These are phyloP conservation scores for Indicator indicator DNA, from an alignment of 2,113 vertebrate species.

Conservation along the genomic window DNA sequence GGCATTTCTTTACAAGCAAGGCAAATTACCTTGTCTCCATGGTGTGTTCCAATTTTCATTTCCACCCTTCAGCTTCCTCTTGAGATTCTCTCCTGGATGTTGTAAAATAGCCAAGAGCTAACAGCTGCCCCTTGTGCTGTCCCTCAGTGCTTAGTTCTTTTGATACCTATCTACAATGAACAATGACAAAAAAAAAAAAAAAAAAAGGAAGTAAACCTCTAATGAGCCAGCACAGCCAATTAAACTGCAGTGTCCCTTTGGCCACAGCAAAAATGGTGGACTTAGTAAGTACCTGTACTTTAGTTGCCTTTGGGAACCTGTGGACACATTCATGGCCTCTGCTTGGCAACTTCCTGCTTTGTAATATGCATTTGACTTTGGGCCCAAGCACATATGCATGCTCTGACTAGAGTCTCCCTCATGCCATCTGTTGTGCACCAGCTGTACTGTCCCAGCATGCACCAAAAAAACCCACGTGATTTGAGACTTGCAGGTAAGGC, in stretches of 20 bases:
- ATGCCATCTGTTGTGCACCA: slow-evolving; percentile 44
- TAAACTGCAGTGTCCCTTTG: neutral
- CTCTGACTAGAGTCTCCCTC: too few species aligned
- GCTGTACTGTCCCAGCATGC: slow-evolving; percentile 17
- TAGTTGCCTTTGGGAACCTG: neutral
- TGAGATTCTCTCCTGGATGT: neutral
- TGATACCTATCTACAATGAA: neutral
- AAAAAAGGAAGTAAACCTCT: neutral
- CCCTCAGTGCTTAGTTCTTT: neutral
- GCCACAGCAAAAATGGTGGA: neutral
- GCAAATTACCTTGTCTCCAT: neutral
- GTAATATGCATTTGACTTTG: neutral
- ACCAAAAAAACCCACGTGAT: neutral
- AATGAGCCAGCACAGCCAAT: neutral
- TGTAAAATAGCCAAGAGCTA: neutral
- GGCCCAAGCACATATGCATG: neutral
- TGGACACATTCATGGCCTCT: neutral
- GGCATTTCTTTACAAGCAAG: neutral
- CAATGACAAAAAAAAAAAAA: neutral
- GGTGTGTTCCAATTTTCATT: neutral
- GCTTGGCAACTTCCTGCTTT: neutral
- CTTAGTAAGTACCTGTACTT: neutral
- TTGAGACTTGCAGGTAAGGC: slow-evolving; percentile 32
- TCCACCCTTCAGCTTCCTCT: neutral
- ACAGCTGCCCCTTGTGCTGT: neutral